Conservation (phyloP, 2,888 invertebrate species). For the Ectemnius continuus region DNA sequence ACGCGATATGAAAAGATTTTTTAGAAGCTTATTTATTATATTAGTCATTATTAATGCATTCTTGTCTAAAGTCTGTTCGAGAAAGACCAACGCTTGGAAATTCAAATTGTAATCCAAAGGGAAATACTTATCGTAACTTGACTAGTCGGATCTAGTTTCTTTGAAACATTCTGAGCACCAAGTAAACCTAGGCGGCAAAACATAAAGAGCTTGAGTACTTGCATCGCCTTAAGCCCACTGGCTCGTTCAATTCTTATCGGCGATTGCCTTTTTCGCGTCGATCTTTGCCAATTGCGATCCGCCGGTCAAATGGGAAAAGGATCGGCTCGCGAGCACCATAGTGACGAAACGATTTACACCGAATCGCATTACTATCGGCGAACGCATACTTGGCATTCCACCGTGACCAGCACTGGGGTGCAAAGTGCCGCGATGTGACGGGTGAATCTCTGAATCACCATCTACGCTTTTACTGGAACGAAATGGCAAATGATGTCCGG, state of each 20-base stretch:
- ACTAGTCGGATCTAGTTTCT: too few relatives aligned
- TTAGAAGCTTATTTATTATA: too few relatives aligned
- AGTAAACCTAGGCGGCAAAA: neutral
- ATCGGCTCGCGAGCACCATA: constrained; percentile 27
- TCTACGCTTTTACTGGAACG: constrained; percentile 13
- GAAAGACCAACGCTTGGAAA: too few relatives aligned
- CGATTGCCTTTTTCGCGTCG: constrained; percentile 3
- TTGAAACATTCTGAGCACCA: too few relatives aligned
- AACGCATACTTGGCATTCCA: constrained; percentile 41
- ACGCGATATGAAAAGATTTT: too few relatives aligned
- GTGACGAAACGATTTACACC: constrained; percentile 54
- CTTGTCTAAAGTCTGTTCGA: too few relatives aligned
- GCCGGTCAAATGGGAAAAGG: constrained; percentile 51
- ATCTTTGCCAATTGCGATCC: constrained; percentile 23
- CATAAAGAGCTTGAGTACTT: too few relatives aligned
- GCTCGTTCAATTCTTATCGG: constrained; percentile 1
- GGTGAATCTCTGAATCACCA: neutral
- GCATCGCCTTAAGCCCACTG: neutral
- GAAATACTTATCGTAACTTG: too few relatives aligned
- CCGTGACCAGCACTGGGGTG: constrained; percentile 19
- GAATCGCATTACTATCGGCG: constrained; percentile 23
- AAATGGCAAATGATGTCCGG: neutral
- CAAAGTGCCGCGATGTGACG: constrained; percentile 17
- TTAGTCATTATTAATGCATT: too few relatives aligned
- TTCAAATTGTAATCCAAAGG: too few relatives aligned